Evolutionary conservation across 2,888 invertebrate genomes (phyloP), one percentile per base, ranked within the genome.

Genomic region (Acanthoscelides obtectus): DNA sequence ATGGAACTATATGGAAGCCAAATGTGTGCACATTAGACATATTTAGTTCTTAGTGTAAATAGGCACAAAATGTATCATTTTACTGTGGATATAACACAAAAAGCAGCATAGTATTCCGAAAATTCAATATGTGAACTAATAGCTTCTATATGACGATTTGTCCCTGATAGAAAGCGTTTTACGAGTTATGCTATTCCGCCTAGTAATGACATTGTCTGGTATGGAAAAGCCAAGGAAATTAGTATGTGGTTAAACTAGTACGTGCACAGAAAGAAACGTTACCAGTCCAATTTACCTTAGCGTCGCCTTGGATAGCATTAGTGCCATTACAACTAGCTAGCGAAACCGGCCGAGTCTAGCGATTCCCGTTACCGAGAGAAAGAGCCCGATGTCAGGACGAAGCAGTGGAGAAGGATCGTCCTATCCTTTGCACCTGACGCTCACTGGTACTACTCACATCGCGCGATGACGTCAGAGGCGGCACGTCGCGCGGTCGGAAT

Each of bases 401-500:
- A 45, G 45, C 45, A 12, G 17, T 17, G 45, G 17, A 45, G 45
- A 45, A 45, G 3, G 45, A 45, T 45, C 45, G 45, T 45, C 45
- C 45, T 45, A 45, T 45, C 45, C 45, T 45, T 45, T 45, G 45
- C 45, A 45, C 66, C 22, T 66, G 66, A 22, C 22, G 66, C 22
- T 66, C 22, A 21, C 66, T 66, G 45, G 70, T 69, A 25, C 27
- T 71, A 25, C 20, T 22, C 22, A 45, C 45, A 17, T 12, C 45
- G 45, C 45, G 45, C 45, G 22, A 22, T 22, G 64, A 8, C 68
- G 69, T 12, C 67, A 22, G 19, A 67, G 27, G 67, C 64, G 25
- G 71, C 66, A 64, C 70, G 21, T 66, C 71, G 63, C 63, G 69
- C 66, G 70, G 76, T 73, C 75, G 76, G 70, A 72, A 77, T 76